Conservation (phyloP, 2,888 invertebrate species). For the Pachydiplax longipennis region DNA sequence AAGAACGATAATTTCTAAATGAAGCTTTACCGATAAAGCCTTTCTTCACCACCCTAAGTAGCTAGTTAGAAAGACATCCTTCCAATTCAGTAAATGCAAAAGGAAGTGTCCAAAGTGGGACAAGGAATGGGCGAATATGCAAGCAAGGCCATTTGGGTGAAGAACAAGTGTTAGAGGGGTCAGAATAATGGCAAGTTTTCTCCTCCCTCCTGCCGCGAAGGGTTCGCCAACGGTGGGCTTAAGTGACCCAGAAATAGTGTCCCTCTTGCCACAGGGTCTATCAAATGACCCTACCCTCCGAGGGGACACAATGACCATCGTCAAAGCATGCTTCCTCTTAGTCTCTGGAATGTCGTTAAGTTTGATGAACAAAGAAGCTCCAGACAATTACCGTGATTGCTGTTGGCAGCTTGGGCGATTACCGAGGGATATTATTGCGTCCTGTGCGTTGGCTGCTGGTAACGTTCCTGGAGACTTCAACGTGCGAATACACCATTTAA, state of each 20-base stretch:
- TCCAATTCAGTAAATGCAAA: not conserved
- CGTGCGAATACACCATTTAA: not conserved
- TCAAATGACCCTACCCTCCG: not conserved
- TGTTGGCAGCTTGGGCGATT: not conserved
- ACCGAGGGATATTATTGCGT: not conserved
- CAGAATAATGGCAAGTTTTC: not conserved
- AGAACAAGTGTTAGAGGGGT: not conserved
- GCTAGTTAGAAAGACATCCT: not conserved
- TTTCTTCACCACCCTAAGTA: not conserved
- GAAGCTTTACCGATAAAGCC: too few species aligned
- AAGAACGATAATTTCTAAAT: too few species aligned
- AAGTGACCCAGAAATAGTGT: slow-evolving; percentile 13
- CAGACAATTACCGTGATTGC: slow-evolving; percentile 8
- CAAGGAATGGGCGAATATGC: not conserved
- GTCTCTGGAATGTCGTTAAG: not conserved
- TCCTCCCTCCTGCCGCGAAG: not conserved
- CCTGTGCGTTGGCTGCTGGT: not conserved
- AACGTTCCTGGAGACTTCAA: not conserved
- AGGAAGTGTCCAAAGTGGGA: not conserved
- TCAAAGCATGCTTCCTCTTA: slow-evolving; percentile 11
- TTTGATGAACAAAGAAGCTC: not conserved
- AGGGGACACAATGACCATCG: slow-evolving; percentile 7
- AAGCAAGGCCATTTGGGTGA: not conserved
- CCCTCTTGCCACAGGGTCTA: not conserved
- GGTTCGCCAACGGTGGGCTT: not conserved